Conservation (phyloP, 1,140 invertebrate genomes). For the Formica selysi region DNA sequence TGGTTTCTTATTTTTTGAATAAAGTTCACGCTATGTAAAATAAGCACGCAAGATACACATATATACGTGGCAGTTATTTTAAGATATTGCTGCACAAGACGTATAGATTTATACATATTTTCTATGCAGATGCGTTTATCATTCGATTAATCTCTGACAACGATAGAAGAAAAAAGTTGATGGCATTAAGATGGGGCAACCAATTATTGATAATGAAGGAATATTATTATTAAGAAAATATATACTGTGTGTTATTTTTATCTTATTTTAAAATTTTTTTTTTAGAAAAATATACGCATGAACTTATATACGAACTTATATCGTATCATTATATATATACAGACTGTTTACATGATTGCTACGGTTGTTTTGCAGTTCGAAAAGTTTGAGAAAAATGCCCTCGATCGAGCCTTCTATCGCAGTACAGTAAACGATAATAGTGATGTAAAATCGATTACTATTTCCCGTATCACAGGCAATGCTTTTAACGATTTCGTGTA, state of each 20-base stretch:
- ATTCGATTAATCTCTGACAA: constrained; percentile 17
- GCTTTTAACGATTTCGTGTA: constrained; percentile 48
- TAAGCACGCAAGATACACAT: neutral
- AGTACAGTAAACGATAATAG: constrained; percentile 30
- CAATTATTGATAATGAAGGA: neutral
- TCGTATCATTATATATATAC: neutral
- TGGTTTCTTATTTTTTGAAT: neutral
- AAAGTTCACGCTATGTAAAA: neutral
- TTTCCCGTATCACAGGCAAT: neutral
- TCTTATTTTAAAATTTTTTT: neutral
- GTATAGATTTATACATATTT: neutral
- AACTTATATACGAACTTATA: neutral
- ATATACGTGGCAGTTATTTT: constrained; percentile 9
- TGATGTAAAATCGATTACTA: constrained; percentile 28
- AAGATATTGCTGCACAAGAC: neutral
- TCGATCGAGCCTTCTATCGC: constrained; percentile 18
- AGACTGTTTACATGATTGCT: neutral
- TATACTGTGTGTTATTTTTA: neutral
- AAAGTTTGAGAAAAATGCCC: neutral
- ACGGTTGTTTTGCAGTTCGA: neutral
- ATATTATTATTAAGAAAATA: neutral
- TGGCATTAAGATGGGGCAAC: neutral
- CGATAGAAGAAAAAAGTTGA: constrained; percentile 15
- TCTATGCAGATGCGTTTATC: neutral
- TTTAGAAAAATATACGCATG: neutral